Evolutionary conservation across 2,797 vertebrate species (phyloP).

Genomic region (Poecilia gillii): DNA sequence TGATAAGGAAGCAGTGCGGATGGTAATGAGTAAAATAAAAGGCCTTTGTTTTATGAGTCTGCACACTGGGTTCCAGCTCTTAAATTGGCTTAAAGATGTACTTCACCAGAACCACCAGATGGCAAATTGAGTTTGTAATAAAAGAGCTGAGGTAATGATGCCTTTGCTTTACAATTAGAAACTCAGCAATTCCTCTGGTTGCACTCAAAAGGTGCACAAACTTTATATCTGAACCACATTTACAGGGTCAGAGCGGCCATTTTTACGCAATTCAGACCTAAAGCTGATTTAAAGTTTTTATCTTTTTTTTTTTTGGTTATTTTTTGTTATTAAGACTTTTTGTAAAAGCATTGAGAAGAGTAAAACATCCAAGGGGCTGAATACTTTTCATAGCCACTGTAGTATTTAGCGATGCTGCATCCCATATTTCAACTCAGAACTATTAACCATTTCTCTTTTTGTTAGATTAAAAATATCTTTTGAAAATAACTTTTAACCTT

Average conservation of each 20-base stretch:
- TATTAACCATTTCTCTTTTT: neutral
- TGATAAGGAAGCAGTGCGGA: neutral
- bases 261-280: neutral
- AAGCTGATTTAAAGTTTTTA: neutral
- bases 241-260: neutral
- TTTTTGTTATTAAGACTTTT: neutral
- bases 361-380: neutral
- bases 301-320: no score
- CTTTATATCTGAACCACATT: neutral
- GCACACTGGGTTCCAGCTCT: neutral
- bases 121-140: conserved; percentile 21
- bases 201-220: conserved; percentile 5
- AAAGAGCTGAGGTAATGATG: conserved; percentile 8
- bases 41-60: neutral
- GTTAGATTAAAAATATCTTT: neutral
- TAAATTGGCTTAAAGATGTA: neutral
- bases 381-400: neutral
- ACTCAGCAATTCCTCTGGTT: conserved; percentile 28
- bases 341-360: neutral
- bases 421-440: neutral
- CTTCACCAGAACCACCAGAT: conserved; percentile 53
- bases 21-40: neutral
- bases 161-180: conserved; percentile 1
- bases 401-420: neutral
- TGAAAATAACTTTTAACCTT: neutral